phyloP scores from a whole-genome alignment of 1,140 invertebrate species.

The Globodera ellingtonae region DNA sequence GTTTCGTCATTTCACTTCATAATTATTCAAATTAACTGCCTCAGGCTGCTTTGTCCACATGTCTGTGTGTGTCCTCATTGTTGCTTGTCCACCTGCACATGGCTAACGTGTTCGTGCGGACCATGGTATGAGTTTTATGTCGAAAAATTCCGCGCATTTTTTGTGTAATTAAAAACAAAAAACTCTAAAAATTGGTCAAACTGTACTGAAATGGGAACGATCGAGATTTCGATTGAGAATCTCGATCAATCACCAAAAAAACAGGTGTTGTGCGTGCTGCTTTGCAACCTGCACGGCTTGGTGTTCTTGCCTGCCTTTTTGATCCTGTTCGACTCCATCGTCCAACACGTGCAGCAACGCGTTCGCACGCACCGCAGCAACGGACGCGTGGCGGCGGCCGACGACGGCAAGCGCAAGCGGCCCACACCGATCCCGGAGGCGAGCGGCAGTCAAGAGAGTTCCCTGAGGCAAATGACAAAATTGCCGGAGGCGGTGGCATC shows the following conservation, averaged over 20 bases:
- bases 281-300: slow-evolving; percentile 62
- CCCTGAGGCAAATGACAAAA: not conserved
- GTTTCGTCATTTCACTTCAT: no score
- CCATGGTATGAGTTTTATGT: slow-evolving; percentile 45
- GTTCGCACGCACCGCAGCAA: not conserved
- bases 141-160: no score
- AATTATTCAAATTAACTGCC: no score
- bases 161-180: no score
- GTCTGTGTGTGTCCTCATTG: slow-evolving; percentile 56
- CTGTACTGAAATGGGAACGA: no score
- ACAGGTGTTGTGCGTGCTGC: slow-evolving; percentile 53
- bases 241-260: not conserved
- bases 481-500: not conserved
- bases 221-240: not conserved
- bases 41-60: slow-evolving; percentile 61
- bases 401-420: not conserved
- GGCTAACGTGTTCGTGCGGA: slow-evolving; percentile 58
- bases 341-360: slow-evolving; percentile 18
- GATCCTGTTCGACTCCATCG: slow-evolving; percentile 52
- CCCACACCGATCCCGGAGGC: slow-evolving; percentile 14
- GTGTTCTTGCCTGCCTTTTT: slow-evolving; percentile 62
- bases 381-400: not conserved
- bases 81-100: slow-evolving; percentile 63
- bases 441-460: slow-evolving; percentile 22
- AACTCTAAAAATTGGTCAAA: no score